Evolutionary conservation across 2,888 invertebrate species (phyloP).

Genomic region (Ornithoptera alexandrae): DNA sequence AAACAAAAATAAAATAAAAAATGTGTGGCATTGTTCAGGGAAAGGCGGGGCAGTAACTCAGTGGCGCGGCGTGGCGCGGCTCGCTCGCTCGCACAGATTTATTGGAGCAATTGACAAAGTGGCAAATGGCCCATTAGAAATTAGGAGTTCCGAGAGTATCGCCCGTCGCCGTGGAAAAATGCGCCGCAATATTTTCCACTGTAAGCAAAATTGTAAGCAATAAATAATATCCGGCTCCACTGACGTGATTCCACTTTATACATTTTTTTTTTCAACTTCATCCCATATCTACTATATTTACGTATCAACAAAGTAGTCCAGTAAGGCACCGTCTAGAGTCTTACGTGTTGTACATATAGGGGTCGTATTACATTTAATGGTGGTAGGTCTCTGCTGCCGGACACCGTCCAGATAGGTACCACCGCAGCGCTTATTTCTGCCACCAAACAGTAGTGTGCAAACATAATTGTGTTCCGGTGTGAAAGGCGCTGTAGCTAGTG

Average conservation of each 20-base stretch:
- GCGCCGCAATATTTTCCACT: conserved; percentile 70
- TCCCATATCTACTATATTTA: background rate
- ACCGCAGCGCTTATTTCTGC: no score
- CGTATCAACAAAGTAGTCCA: no score
- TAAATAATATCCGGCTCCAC: conserved; percentile 63
- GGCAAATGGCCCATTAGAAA: conserved; percentile 81
- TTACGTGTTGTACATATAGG: no score
- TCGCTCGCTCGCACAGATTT: conserved; percentile 63
- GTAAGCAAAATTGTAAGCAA: conserved; percentile 73
- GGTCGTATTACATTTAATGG: no score
- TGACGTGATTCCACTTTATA: conserved; percentile 23
- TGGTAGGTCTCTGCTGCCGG: no score
- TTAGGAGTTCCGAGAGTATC: conserved; percentile 60
- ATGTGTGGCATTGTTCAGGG: conserved; percentile 67
- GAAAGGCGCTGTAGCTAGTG: no score
- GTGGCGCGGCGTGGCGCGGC: conserved; percentile 49
- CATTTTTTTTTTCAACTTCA: background rate
- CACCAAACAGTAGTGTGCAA: no score
- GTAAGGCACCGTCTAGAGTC: no score
- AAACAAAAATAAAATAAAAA: conserved; percentile 54
- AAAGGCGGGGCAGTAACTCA: conserved; percentile 70
- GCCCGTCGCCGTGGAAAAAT: conserved; percentile 62
- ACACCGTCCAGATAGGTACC: no score
- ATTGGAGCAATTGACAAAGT: conserved; percentile 80
- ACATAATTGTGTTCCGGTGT: no score